Conservation (phyloP, 2,888 invertebrate genomes). For the Drosophila helvetica region DNA sequence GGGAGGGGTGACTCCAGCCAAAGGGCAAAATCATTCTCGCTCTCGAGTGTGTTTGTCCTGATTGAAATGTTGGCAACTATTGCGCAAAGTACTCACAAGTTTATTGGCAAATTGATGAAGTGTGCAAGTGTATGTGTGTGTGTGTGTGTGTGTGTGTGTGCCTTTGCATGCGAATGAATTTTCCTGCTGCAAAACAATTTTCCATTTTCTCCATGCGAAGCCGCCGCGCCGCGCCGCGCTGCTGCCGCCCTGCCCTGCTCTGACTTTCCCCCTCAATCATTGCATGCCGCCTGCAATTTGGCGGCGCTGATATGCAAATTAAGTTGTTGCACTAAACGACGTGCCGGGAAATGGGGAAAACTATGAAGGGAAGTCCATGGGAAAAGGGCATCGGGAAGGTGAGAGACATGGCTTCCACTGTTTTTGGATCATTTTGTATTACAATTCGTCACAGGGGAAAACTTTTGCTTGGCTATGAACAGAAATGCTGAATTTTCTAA, state of each 20-base stretch:
- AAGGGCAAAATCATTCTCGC: conserved; percentile 25
- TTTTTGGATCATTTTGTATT: too few relatives aligned
- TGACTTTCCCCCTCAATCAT: conserved; percentile 44
- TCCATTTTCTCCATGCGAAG: conserved; percentile 23
- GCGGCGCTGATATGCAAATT: conserved; percentile 82
- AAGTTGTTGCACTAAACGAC: conserved; percentile 83
- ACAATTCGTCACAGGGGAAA: too few relatives aligned
- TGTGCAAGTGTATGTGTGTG: conserved; percentile 38
- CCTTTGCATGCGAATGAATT: conserved; percentile 43
- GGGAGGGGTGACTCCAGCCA: neutral
- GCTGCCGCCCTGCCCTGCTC: too few relatives aligned
- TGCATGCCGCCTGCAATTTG: conserved; percentile 83
- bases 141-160: conserved; percentile 31
- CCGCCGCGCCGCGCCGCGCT: too few relatives aligned
- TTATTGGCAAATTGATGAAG: conserved; percentile 81
- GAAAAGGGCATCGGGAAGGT: neutral
- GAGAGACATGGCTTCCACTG: too few relatives aligned
- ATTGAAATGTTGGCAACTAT: conserved; percentile 80
- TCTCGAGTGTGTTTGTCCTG: conserved; percentile 65
- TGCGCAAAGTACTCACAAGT: conserved; percentile 75
- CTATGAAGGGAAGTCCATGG: conserved; percentile 12
- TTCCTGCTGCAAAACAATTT: conserved; percentile 66
- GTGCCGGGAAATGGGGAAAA: conserved; percentile 62
- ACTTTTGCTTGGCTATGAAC: too few relatives aligned
- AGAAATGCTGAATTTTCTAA: too few relatives aligned